Evolutionary conservation across 1,140 invertebrate genomes (phyloP), one percentile per base, ranked within the genome.

Genomic region (Hestina assimilis): DNA sequence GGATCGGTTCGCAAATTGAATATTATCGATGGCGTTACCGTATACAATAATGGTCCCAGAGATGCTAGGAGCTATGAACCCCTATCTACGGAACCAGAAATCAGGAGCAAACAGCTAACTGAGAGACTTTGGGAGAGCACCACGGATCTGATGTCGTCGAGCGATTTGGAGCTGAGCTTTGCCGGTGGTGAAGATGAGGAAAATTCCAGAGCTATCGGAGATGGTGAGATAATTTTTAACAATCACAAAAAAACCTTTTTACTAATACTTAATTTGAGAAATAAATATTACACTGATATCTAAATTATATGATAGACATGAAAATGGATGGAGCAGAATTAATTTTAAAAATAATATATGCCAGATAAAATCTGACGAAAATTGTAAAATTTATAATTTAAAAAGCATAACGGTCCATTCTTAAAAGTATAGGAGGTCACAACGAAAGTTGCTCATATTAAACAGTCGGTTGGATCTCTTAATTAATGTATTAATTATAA

Each of bases 131-230:
- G 79, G 81, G 69, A 75, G 14, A 84, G 54, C 0, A 58, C 79
- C 1, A 54, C 72, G 3, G 79, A 80, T 15, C 52, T 88, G 0
- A 17, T 86, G 1, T 62, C 78, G 41, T 75, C 70, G 20, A 72
- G 72, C 33, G 84, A 87, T n/a, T 53, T 87, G 19, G 83, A 87
- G 26, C 28, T 86, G 1, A 84, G 75, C 59, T 82, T 72, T 20
- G 61, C 53, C 38, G 72, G 66, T 20, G 74, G 66, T 11, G 76
- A 77, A 4, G 78, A 79, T 12, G 78, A 79, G 15, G 72, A 68
- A 19, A 79, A 76, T 48, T 73, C 74, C 4, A 79, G 81, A 42
- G 63, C 81, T 55, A 54, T 87, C 47, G 60, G 67, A 43, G 74
- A 82, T 38, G 78, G 83, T 85, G 60, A 35, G 52, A 11, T 7